Base-by-base conservation (phyloP, 2,888 invertebrate species). In the Brachynemurus nebulosus region DNA sequence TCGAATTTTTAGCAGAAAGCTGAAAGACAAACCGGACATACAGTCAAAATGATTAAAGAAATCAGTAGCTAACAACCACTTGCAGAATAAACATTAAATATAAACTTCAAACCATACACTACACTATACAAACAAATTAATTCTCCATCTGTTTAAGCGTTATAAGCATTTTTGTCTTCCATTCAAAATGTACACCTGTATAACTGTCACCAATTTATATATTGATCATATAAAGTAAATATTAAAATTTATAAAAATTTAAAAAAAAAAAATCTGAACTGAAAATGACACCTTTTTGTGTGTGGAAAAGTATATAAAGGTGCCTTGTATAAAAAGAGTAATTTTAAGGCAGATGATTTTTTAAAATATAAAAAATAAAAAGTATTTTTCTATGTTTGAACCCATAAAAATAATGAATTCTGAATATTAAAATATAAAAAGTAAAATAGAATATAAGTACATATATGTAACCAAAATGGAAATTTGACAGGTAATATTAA, bases 331-430 rank as follows among this genome's bases (percentile, higher is more conserved):
- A 55, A 56, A 53, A 51, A 60, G 56, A 59, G 59, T 74, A 73
- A 72, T 44, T 38, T 71, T 76, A 76, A 75, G 74, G 67, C 66
- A 63, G 70, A 70, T 74, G 73, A 75, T 77, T 77, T 77, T 74
- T 76, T 76, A 74, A 70, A 72, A 51, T 64, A 64, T 64, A 65
- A 54, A 70, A 70, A 71, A 71, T 69, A 74, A 74, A 75, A 74
- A 37, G 18, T 74, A 76, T 77, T 77, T 77, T 74, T 76, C 72
- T 76, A 76, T 76, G 76, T 76, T 76, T 27, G 38, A 14, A 17
- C 17, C 17, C n/a, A n/a, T n/a, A n/a, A 40, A 11, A 42, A 37
- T 19, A 20, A 38, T 19, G 37, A 27, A 42, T 37, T 20, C n/a
- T 14, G n/a, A 17, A 36, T 11, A 36, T 17, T 17, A 36, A 36